Percentiles rank a stretch among this genome's conserved stretches.
Conservation (phyloP, 1,140 invertebrate species). For the Drosophila kanapiae region DNA sequence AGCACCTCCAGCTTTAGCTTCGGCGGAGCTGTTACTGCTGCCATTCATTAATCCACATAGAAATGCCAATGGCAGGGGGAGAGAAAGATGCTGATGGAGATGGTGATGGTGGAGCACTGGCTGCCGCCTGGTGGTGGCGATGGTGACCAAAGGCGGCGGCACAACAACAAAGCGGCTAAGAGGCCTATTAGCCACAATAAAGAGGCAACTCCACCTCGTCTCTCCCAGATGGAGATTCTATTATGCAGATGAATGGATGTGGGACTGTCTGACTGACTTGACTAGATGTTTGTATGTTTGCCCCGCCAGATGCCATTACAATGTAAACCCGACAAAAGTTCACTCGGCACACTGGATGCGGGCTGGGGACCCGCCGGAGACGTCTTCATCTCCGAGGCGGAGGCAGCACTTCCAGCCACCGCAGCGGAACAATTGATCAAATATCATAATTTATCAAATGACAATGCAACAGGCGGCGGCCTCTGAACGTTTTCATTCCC, state of each 20-base stretch:
- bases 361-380: conserved; percentile 33
- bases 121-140: background rate
- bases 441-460: conserved; percentile 85
- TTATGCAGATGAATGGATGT: conserved; percentile 78
- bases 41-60: conserved; percentile 80
- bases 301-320: conserved; percentile 81
- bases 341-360: conserved; percentile 75
- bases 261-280: conserved; percentile 43
- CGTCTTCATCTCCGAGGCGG: conserved; percentile 43
- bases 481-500: conserved; percentile 69
- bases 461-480: conserved; percentile 74
- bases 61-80: conserved; percentile 55
- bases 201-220: conserved; percentile 56
- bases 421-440: conserved; percentile 81
- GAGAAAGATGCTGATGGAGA: conserved; percentile 20
- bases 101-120: conserved; percentile 7
- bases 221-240: conserved; percentile 55
- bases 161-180: conserved; percentile 75
- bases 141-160: conserved; percentile 62
- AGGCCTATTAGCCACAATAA: conserved; percentile 82
- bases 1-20: conserved; percentile 6
- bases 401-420: conserved; percentile 36
- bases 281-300: conserved; percentile 61
- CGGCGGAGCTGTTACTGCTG: conserved; percentile 26
- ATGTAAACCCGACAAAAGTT: conserved; percentile 83